Evolutionary conservation across 2,113 vertebrate species (phyloP).

Genomic region (Leucopsar rothschildi): DNA sequence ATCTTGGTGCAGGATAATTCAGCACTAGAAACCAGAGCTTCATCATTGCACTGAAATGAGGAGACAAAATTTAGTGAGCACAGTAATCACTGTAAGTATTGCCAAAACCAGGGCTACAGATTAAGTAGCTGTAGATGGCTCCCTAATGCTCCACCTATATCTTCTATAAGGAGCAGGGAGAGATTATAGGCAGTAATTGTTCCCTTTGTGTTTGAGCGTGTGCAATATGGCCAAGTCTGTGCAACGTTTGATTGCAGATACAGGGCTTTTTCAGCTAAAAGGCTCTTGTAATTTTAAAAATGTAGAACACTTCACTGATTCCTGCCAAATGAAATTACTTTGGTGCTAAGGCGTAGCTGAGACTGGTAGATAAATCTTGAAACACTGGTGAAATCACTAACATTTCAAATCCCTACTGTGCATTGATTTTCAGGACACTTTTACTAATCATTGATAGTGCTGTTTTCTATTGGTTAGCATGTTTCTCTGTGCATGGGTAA

Average conservation of each 20-base stretch:
- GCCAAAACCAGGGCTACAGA: background rate
- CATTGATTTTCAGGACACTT: conserved; percentile 13
- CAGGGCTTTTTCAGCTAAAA: background rate
- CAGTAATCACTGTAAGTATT: background rate
- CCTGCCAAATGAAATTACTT: background rate
- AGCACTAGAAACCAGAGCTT: background rate
- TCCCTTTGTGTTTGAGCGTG: background rate
- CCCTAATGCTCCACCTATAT: background rate
- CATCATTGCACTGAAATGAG: background rate
- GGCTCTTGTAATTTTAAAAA: background rate
- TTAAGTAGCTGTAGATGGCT: background rate
- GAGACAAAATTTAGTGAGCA: background rate
- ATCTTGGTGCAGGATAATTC: background rate
- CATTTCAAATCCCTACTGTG: background rate
- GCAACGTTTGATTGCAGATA: background rate
- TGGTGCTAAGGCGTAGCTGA: background rate
- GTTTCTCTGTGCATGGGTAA: background rate
- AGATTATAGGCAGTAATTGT: background rate
- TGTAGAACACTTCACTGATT: background rate
- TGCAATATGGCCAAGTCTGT: background rate
- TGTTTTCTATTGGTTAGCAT: background rate
- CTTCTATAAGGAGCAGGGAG: background rate
- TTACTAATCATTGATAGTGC: background rate
- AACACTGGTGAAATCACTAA: background rate
- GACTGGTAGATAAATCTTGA: background rate